Percentiles rank a stretch among this genome's conserved stretches.
These are phyloP conservation scores for Campoplex capitator DNA, from an alignment of 2,888 invertebrate genomes.

Conservation along the genomic window DNA sequence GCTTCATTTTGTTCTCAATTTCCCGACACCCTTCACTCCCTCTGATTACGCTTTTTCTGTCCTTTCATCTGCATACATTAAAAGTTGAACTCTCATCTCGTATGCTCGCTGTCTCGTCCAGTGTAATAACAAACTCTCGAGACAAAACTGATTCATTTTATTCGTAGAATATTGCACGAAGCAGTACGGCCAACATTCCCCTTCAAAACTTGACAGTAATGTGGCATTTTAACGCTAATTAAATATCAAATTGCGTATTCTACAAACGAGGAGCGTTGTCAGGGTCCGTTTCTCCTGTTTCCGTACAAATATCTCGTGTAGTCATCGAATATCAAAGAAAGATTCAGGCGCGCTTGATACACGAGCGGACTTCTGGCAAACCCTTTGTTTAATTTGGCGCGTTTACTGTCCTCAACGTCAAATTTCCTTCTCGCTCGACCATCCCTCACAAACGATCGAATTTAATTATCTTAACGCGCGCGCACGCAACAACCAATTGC, in stretches of 20 bases:
- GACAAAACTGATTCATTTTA: conserved; percentile 59
- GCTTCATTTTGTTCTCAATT: conserved; percentile 30
- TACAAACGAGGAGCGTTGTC: conserved; percentile 45
- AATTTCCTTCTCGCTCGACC: conserved; percentile 32
- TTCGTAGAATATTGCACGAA: conserved; percentile 10
- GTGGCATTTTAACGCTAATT: conserved; percentile 77
- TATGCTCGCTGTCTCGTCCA: conserved; percentile 1
- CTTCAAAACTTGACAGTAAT: conserved; percentile 71
- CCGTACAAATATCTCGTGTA: conserved; percentile 43
- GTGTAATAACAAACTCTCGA: conserved; percentile 47
- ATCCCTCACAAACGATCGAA: conserved; percentile 67
- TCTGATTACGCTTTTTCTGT: neutral
- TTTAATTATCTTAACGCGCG: conserved; percentile 73
- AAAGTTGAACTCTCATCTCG: conserved; percentile 26
- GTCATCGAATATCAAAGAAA: conserved; percentile 79
- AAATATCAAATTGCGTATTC: conserved; percentile 79
- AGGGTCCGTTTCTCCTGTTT: conserved; percentile 41
- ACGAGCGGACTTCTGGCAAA: conserved; percentile 65
- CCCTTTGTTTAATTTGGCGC: conserved; percentile 41
- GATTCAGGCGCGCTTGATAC: conserved; percentile 74
- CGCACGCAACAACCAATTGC: conserved; percentile 61
- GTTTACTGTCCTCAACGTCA: conserved; percentile 24
- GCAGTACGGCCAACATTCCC: conserved; percentile 55
- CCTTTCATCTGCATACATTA: conserved; percentile 45
- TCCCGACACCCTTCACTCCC: conserved; percentile 44